Percentiles rank a stretch among this genome's conserved stretches.
These are phyloP conservation scores for Campylorhamphus procurvoides DNA, from an alignment of 2,113 vertebrate species.

Conservation along the genomic window DNA sequence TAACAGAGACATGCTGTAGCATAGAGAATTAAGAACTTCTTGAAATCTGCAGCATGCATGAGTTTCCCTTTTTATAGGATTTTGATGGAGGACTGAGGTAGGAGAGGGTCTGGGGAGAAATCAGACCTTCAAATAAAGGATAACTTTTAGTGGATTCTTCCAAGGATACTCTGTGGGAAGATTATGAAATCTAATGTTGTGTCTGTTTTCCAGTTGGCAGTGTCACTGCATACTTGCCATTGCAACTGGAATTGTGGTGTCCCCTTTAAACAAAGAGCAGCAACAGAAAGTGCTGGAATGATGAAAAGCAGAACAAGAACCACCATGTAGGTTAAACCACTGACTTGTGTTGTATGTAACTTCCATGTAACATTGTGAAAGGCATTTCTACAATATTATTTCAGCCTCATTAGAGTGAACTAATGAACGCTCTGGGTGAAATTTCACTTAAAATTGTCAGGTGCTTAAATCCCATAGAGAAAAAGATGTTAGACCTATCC, in stretches of 20 bases:
- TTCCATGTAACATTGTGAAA: not conserved
- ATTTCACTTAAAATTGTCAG: not conserved
- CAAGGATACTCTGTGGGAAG: not conserved
- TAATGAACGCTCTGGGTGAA: not conserved
- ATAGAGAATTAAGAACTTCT: not conserved
- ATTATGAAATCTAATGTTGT: not conserved
- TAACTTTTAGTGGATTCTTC: not conserved
- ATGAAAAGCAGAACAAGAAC: not conserved
- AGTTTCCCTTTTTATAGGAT: not conserved
- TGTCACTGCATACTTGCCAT: not conserved
- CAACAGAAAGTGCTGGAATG: not conserved
- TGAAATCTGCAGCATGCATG: not conserved
- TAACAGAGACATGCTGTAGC: fast-evolving
- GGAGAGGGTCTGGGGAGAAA: not conserved
- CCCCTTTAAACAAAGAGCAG: not conserved
- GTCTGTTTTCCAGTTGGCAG: not conserved
- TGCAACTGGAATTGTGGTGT: not conserved
- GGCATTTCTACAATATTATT: not conserved
- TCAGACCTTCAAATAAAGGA: not conserved
- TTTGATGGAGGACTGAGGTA: not conserved
- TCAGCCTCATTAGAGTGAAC: not conserved
- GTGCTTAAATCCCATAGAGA: not conserved
- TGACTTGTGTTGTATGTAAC: not conserved
- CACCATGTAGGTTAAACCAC: not conserved
- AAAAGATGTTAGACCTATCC: not conserved